Conservation (phyloP, 2,888 invertebrate species). For the Papilio elwesi region DNA sequence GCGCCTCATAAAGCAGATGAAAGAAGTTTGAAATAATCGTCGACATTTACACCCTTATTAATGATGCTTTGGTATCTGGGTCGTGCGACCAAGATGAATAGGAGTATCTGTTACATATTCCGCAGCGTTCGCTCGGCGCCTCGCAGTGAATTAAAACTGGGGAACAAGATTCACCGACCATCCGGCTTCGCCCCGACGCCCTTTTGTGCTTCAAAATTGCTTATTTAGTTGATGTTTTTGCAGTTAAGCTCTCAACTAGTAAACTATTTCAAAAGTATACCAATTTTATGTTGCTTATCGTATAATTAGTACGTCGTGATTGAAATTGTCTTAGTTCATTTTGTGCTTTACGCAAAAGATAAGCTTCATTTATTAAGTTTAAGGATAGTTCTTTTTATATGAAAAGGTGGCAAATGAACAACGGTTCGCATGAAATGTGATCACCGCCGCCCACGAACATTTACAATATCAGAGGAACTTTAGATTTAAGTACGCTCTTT, state of each 20-base stretch:
- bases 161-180: constrained; percentile 52
- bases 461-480: no score
- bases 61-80: constrained; percentile 54
- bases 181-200: constrained; percentile 38
- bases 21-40: constrained; percentile 19
- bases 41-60: constrained; percentile 45
- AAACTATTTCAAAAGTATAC: constrained; percentile 16
- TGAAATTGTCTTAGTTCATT: background rate
- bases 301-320: background rate
- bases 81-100: constrained; percentile 59
- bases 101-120: constrained; percentile 61
- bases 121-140: constrained; percentile 52
- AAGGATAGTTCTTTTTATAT: no score
- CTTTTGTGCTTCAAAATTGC: constrained; percentile 40
- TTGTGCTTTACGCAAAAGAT: background rate
- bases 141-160: constrained; percentile 62
- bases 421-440: no score
- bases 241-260: constrained; percentile 21
- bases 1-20: constrained; percentile 19
- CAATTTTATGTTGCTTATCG: constrained; percentile 14
- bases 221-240: constrained; percentile 37
- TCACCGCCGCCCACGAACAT: no score
- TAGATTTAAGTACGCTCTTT: no score
- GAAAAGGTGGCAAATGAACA: no score
- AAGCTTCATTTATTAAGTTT: background rate